Conservation (phyloP, 2,888 invertebrate genomes). For the Diarsia brunnea region DNA sequence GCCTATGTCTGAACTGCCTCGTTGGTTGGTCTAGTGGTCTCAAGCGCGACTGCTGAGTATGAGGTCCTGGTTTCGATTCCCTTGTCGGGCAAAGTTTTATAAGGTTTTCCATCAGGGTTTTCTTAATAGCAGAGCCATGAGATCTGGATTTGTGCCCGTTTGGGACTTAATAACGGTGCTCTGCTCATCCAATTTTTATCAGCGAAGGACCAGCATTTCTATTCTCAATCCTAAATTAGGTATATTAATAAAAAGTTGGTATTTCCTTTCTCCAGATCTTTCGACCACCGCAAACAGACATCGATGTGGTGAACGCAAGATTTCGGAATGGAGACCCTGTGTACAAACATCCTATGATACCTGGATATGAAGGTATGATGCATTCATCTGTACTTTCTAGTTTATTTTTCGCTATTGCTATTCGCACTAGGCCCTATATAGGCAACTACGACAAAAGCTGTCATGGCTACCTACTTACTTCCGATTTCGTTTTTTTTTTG, state of each 20-base stretch:
- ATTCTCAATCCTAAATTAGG: not conserved
- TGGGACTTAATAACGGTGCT: not conserved
- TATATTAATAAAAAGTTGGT: not conserved
- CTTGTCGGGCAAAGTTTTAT: no score
- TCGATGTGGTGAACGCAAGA: slow-evolving; percentile 92
- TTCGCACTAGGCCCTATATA: not conserved
- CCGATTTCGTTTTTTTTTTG: not conserved
- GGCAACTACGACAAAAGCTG: not conserved
- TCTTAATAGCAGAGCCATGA: no score
- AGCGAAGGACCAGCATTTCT: not conserved
- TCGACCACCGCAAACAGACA: slow-evolving; percentile 92
- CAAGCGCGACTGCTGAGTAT: no score
- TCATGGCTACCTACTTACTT: not conserved
- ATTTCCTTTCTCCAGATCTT: slow-evolving; percentile 81
- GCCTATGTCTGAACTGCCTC: not conserved
- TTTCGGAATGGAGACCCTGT: slow-evolving; percentile 92
- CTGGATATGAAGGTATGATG: slow-evolving; percentile 93
- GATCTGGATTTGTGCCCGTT: no score
- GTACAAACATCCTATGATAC: slow-evolving; percentile 93
- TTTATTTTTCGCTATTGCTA: not conserved
- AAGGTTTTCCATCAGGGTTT: no score
- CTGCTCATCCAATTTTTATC: not conserved
- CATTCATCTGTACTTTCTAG: not conserved
- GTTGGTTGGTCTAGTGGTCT: no score
- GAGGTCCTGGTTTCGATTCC: no score